Evolutionary conservation across 2,888 invertebrate genomes (phyloP).

Genomic region (Cotesia congregata): DNA sequence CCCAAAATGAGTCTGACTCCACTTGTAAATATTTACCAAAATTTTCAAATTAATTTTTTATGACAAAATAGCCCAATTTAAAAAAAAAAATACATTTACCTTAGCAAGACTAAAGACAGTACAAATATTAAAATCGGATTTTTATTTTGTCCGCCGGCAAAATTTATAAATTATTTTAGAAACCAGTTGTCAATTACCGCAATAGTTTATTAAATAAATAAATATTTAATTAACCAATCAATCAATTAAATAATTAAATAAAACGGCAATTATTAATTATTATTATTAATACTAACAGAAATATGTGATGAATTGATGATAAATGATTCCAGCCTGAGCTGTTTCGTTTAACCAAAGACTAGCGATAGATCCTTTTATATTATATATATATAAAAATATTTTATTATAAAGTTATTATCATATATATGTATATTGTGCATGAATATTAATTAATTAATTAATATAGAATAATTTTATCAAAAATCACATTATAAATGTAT

Average conservation of each 20-base stretch:
- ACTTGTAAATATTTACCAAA: too few relatives aligned
- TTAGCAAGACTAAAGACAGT: neutral
- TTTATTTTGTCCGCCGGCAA: neutral
- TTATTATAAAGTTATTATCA: conserved; percentile 17
- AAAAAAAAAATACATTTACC: too few relatives aligned
- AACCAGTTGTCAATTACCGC: neutral
- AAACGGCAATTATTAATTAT: neutral
- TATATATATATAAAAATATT: conserved; percentile 15
- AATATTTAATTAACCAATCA: too few relatives aligned
- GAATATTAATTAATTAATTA: neutral
- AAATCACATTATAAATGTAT: neutral
- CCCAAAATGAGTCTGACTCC: too few relatives aligned
- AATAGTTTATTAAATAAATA: neutral
- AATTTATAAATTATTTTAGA: neutral
- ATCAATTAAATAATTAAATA: too few relatives aligned
- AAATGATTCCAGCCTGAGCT: neutral
- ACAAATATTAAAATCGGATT: neutral
- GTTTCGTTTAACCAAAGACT: conserved; percentile 18
- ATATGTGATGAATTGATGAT: neutral
- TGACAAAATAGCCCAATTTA: too few relatives aligned
- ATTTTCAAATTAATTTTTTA: too few relatives aligned
- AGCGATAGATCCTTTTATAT: conserved; percentile 11
- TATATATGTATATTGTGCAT: neutral
- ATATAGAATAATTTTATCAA: neutral
- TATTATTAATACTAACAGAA: neutral